phyloP scores from a whole-genome alignment of 1,140 invertebrate genomes.

The Danaus melanippus region DNA sequence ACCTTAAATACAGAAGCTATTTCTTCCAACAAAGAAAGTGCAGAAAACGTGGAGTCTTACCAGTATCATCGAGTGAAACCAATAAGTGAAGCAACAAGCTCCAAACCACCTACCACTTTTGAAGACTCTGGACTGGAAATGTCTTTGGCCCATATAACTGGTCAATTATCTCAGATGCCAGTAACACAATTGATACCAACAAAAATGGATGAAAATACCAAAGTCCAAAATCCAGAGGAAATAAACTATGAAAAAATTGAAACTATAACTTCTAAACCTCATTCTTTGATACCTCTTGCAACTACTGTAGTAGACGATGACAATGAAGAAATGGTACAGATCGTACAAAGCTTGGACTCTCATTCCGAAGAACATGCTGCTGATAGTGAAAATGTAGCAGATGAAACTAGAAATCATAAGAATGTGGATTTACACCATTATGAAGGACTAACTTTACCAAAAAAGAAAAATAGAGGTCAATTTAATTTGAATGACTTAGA shows the following conservation, averaged over 20 bases:
- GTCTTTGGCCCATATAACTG: conserved; percentile 68
- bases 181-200: conserved; percentile 54
- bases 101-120: conserved; percentile 50
- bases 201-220: conserved; percentile 31
- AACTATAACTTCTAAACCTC: conserved; percentile 53
- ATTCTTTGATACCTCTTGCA: conserved; percentile 37
- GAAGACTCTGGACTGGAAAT: conserved; percentile 64
- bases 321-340: conserved; percentile 55
- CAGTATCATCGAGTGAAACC: conserved; percentile 21
- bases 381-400: conserved; percentile 28
- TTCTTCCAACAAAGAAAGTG: conserved; percentile 15
- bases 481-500: conserved; percentile 58
- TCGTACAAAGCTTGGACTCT: conserved; percentile 52
- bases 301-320: conserved; percentile 33
- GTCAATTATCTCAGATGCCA: conserved; percentile 62
- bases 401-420: conserved; percentile 39
- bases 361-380: conserved; percentile 40
- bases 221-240: conserved; percentile 24
- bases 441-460: conserved; percentile 36
- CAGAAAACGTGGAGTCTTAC: conserved; percentile 10
- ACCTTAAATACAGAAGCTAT: conserved; percentile 11
- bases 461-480: conserved; percentile 44
- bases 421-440: conserved; percentile 26
- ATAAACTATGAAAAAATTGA: conserved; percentile 50
- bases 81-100: conserved; percentile 36